Evolutionary conservation across 2,797 vertebrate species (phyloP), one percentile per base, ranked within the genome.

Genomic region (Sarcophilus harrisii): DNA sequence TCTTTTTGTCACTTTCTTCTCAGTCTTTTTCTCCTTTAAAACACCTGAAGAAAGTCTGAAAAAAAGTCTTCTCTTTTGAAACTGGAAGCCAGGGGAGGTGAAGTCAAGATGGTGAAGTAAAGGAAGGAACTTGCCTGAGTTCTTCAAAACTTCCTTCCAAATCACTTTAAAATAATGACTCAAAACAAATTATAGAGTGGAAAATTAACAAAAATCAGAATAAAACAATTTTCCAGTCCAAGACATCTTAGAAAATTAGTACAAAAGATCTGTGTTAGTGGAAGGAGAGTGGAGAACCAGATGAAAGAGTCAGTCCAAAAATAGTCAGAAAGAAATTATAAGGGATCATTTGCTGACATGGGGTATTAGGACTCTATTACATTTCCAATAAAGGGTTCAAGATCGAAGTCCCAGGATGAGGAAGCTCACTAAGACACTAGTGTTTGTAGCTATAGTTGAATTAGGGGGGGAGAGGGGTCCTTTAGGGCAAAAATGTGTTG

Each of bases 311-410:
- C 54, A 55, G 54, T 55, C 54, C 0, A 5, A 55, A 10, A 10
- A 55, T 1, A 38, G n/a, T 73, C 32, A 38, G 32, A 14, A 66
- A 10, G 16, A 73, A 66, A 73, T 73, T 73, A 9, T 1, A 73
- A 16, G 16, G 2, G 14, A 73, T 0, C 0, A n/a, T 73, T 38
- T 73, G 0, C 16, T 73, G 16, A 9, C 16, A 2, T 1, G n/a
- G 14, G 14, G 16, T n/a, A 27, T 55, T n/a, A 66, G 62, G 32
- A n/a, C 32, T 66, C n/a, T 21, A 4, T 9, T 21, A 28, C n/a
- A 73, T 38, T 73, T 16, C n/a, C 14, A 73, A 38, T 21, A 21
- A 5, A 73, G n/a, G n/a, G n/a, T 13, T 73, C 32, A 6, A 21
- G n/a, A 38, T 73, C n/a, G 38, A 1, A 38, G 16, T 73, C n/a